Evolutionary conservation across 2,888 invertebrate species (phyloP), one percentile per base, ranked within the genome.

Genomic region (Sicus ferrugineus): DNA sequence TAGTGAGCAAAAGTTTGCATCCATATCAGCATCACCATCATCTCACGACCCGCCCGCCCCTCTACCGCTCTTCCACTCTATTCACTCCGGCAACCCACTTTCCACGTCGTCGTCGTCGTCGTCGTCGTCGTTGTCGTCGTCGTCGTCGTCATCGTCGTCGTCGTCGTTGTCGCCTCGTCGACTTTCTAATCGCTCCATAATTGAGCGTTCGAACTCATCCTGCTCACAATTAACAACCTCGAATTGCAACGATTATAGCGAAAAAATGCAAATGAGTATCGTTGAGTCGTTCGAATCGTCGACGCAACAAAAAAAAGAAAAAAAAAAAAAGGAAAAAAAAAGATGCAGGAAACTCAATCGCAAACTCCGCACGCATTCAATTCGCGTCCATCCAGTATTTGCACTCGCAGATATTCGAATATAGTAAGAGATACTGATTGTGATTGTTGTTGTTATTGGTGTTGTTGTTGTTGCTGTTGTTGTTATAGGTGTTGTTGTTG

Each of bases 101-200:
- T n/a, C n/a, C n/a, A n/a, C 75, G 73, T 77, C 77, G 70, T 42
- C 58, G 59, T 71, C 70, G 48, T 61, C 62, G 56, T 54, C 56
- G 67, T 67, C 56, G 58, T 61, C 19, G 16, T 46, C 23, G 34
- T 52, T 58, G 42, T 61, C 54, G 38, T 46, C n/a, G 7, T 34
- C 21, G 2, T 0, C 64, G 4, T 26, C 23, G 30, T 62, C 50
- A 26, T 59, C n/a, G 7, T 50, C n/a, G 26, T 16, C 48, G 48
- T 59, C 34, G 59, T 71, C 72, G 73, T 69, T 72, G 76, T 56
- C 74, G 73, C 73, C 68, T 73, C 78, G 73, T 9, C 73, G 77
- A 79, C 81, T 81, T 81, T 81, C 81, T 81, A 81, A 81, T 81
- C 79, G 79, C 78, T 74, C 73, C 74, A 76, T 79, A 80, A 81